Base-by-base conservation (phyloP, 2,113 vertebrate genomes). In the Ivindomyrus marchei region DNA sequence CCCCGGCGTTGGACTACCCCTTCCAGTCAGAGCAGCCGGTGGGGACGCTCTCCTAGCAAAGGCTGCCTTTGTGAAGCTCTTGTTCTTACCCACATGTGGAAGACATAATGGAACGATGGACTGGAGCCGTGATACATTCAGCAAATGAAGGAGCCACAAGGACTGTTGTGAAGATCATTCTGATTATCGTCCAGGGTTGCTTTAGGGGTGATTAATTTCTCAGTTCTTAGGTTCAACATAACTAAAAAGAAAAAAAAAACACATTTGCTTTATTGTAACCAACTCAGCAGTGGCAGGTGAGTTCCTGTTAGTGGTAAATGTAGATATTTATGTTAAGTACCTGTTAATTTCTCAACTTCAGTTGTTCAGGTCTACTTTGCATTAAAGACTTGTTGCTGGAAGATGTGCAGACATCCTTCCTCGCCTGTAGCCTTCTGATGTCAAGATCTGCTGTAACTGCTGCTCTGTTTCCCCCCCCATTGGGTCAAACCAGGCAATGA, bases 1-100 rank as follows among this genome's bases (percentile, higher is more conserved):
- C 98, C 88, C 98, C 98, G 3, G 98, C 98, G 21, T 94, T 99
- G 92, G 97, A 97, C 93, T 97, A 98, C 94, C 98, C 98, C 0
- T 97, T 97, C 91, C 92, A 93, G 90, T 91, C 91, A 3, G 94
- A 94, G 85, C 92, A 91, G 90, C 92, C 70, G 42, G 93, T 88
- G 27, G 91, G 92, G 0, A 45, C 4, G 0, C 90, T 88, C 0
- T 92, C 90, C 0, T 93, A 94, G 88, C 50, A 83, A 6, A 45
- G 90, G 36, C 87, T 66, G 4, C 31, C 17, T 7, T 58, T 10
- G 10, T n/a, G 45, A 45, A 46, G 39, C 4, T 47, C 27, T 11
- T 85, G 9, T 24, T 49, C 15, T 85, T 49, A 24, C 42, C 47
- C 39, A 85, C 3, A 24, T 58, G 53, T 58, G 21, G 53, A 46